phyloP scores from a whole-genome alignment of 35 echinoderm and acorn worm genomes.

The Anneissia japonica region DNA sequence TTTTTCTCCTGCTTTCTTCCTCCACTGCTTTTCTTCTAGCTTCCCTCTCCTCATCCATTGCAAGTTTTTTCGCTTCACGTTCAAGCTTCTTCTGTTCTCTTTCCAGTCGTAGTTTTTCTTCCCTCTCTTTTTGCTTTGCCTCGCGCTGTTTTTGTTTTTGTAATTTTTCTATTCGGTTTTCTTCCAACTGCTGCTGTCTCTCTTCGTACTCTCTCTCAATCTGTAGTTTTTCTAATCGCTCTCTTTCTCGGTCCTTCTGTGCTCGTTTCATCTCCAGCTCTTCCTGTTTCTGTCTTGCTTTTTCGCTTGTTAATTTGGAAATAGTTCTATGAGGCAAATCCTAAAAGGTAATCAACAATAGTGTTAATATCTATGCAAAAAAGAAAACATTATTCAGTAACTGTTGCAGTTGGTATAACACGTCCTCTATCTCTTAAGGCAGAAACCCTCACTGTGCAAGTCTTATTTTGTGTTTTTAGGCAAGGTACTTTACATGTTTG shows the following conservation, averaged over 20 bases:
- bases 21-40: constrained; percentile 13
- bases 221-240: background rate
- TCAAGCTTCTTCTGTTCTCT: background rate
- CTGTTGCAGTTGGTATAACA: too few relatives aligned
- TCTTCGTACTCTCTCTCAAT: background rate
- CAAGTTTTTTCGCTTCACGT: constrained; percentile 30
- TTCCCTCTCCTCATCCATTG: constrained; percentile 31
- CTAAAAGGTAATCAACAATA: background rate
- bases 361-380: background rate
- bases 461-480: too few relatives aligned
- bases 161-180: constrained; percentile 15
- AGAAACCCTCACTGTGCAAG: too few relatives aligned
- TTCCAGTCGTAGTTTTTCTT: constrained; percentile 14
- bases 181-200: background rate
- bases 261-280: background rate
- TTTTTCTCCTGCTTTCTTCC: constrained; percentile 17
- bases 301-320: constrained; percentile 48
- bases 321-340: constrained; percentile 43
- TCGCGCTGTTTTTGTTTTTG: constrained; percentile 23
- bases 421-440: too few relatives aligned
- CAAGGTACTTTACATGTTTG: too few relatives aligned
- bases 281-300: background rate
- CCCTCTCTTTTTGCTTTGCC: constrained; percentile 26
- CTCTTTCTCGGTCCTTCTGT: background rate
- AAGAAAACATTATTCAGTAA: too few relatives aligned